Evolutionary conservation across 1,140 invertebrate species (phyloP), one percentile per base, ranked within the genome.

Genomic region (Drosophila orena): DNA sequence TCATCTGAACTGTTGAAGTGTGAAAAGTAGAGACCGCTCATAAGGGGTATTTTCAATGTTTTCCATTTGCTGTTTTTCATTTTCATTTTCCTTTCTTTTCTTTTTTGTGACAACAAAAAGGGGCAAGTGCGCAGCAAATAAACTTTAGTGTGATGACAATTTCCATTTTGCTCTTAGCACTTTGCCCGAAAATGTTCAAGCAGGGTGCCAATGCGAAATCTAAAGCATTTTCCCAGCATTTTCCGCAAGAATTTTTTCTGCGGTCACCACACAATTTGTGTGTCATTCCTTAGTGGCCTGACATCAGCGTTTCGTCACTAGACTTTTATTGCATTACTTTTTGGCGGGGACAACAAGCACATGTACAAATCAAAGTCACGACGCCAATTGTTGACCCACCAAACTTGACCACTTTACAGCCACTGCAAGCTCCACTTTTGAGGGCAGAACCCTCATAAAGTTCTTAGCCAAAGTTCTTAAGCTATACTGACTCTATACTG

Each of bases 301-400:
- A 50, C 57, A 43, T 76, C 54, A 56, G 46, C 20, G 74, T 56
- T 52, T 69, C 56, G 73, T 69, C 73, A 53, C 56, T 53, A 47
- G 56, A 69, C 40, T 78, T 85, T 86, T 79, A 85, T 85, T 81
- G 81, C 68, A 81, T 81, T 80, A 70, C 61, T 57, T 77, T 80
- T 56, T 38, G 27, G 43, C 24, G 52, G 38, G 34, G 49, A 34
- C 54, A 76, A 71, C 69, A 69, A 77, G 55, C 75, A 79, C 83
- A 88, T 79, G 84, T 46, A 71, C 61, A 86, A 86, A 86, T 86
- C 79, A 88, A 79, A 79, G 79, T 72, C 83, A 86, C 59, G 75
- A 83, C 38, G 56, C 66, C 66, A 79, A 83, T 76, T 74, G 70
- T 75, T 83, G 75, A 86, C 83, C 83, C 81, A 76, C 53, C 65